A percentile compares a stretch with the other conserved stretches of the same genome.
Evolutionary conservation across 2,888 invertebrate genomes (phyloP).

Genomic region (Cristatella mucedo): DNA sequence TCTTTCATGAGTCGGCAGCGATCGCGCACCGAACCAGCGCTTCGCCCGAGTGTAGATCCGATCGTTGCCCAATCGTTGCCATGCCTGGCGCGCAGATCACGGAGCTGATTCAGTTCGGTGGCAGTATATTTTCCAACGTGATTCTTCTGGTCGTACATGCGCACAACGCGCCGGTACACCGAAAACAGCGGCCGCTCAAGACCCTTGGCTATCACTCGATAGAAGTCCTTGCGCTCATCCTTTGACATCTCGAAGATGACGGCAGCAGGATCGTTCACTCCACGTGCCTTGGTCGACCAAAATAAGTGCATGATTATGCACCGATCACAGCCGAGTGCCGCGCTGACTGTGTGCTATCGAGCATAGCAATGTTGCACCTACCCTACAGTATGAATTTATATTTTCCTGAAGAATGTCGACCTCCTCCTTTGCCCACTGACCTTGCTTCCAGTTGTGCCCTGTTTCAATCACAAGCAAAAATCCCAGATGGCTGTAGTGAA

Average conservation of each 20-base stretch:
- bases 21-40: slow-evolving; percentile 42
- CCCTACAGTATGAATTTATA: slow-evolving; percentile 37
- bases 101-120: slow-evolving; percentile 36
- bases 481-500: not conserved
- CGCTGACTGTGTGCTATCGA: not conserved
- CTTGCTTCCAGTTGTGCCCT: slow-evolving; percentile 40
- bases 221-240: slow-evolving; percentile 41
- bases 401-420: slow-evolving; percentile 36
- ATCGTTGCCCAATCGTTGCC: slow-evolving; percentile 42
- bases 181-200: slow-evolving; percentile 40
- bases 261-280: slow-evolving; percentile 34
- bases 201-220: slow-evolving; percentile 38
- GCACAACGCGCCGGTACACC: slow-evolving; percentile 39
- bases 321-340: not conserved
- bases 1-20: slow-evolving; percentile 41
- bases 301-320: not conserved
- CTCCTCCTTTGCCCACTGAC: slow-evolving; percentile 41
- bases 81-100: slow-evolving; percentile 33
- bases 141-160: slow-evolving; percentile 42
- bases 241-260: slow-evolving; percentile 41
- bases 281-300: too few species aligned
- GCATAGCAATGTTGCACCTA: slow-evolving; percentile 14
- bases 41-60: slow-evolving; percentile 38
- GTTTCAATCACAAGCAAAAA: not conserved
- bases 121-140: slow-evolving; percentile 41